Conservation (phyloP, 30 jellyfish, hydroid and myxozoan species). For the Hydra vulgaris region DNA sequence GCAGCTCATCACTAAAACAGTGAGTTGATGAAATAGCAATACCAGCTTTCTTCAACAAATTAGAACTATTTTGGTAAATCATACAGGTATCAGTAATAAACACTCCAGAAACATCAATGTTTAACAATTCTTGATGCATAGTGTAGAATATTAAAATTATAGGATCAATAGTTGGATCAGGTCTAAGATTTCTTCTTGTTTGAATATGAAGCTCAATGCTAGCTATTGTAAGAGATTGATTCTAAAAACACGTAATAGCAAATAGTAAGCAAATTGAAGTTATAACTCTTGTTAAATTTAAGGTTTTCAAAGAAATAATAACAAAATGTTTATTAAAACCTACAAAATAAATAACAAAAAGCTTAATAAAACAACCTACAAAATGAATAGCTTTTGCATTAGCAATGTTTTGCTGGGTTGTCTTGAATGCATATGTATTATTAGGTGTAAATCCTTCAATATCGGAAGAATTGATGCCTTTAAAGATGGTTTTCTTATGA, state of each 20-base stretch:
- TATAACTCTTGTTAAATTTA: too few relatives aligned
- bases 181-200: constrained; percentile 77
- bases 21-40: background rate
- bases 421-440: constrained; percentile 56
- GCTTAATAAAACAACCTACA: constrained; percentile 23
- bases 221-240: constrained; percentile 62
- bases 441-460: constrained; percentile 93
- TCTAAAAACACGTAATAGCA: constrained; percentile 38
- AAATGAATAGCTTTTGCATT: constrained; percentile 75
- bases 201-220: constrained; percentile 77
- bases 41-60: constrained; percentile 16
- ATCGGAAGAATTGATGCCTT: constrained; percentile 29
- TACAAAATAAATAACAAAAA: background rate
- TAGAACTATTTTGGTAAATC: background rate
- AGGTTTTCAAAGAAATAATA: background rate
- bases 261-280: background rate
- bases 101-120: background rate
- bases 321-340: background rate
- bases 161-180: constrained; percentile 92
- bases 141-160: constrained; percentile 61
- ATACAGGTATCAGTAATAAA: background rate
- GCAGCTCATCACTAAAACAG: constrained; percentile 43
- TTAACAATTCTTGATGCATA: constrained; percentile 35
- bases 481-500: background rate
- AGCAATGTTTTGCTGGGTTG: constrained; percentile 56